Conservation (phyloP, 1,140 invertebrate genomes). For the Drosophila mauritiana region DNA sequence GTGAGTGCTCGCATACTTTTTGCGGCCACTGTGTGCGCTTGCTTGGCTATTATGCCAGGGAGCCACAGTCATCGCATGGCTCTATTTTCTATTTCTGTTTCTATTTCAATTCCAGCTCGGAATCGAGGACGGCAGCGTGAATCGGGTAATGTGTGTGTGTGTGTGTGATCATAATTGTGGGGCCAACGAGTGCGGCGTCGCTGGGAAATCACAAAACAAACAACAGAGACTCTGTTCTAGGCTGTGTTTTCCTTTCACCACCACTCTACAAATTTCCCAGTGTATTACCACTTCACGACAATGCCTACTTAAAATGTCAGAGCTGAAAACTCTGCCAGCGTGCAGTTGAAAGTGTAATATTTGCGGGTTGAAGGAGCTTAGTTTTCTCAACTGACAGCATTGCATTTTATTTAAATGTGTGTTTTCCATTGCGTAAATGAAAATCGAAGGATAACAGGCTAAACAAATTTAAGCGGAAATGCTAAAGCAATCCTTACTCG, state of each 20-base stretch:
- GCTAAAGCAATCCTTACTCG: conserved; percentile 4
- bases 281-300: conserved; percentile 31
- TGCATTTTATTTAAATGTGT: conserved; percentile 29
- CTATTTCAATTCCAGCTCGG: conserved; percentile 70
- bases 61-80: conserved; percentile 54
- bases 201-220: conserved; percentile 46
- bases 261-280: background rate
- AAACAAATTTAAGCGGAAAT: conserved; percentile 35
- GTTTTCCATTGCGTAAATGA: background rate
- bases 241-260: conserved; percentile 4
- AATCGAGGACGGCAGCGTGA: background rate
- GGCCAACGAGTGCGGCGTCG: conserved; percentile 32
- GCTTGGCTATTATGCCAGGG: conserved; percentile 57
- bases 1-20: conserved; percentile 60
- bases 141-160: background rate
- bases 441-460: conserved; percentile 17
- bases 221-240: conserved; percentile 50
- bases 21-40: conserved; percentile 36
- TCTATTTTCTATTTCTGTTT: conserved; percentile 72
- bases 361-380: conserved; percentile 8
- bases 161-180: conserved; percentile 70
- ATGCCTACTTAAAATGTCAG: conserved; percentile 65
- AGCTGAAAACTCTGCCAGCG: conserved; percentile 55
- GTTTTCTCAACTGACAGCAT: conserved; percentile 1
- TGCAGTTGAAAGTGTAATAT: conserved; percentile 41